A percentile compares a stretch with the other conserved stretches of the same genome.
phyloP scores from a whole-genome alignment of 2,113 vertebrate genomes.

The Pipra filicauda region DNA sequence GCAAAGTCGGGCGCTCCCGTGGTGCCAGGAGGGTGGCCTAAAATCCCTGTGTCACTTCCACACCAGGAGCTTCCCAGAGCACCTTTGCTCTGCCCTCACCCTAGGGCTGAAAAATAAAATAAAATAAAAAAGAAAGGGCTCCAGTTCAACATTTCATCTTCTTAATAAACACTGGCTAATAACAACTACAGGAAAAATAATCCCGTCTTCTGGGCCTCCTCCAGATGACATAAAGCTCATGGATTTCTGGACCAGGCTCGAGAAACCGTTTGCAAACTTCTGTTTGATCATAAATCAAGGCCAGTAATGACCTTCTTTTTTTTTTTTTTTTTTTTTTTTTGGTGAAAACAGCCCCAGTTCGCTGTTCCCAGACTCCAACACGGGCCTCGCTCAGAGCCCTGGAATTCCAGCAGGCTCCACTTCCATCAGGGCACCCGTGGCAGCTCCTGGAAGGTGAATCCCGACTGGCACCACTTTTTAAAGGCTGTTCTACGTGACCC shows the following conservation, averaged over 20 bases:
- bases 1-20: not conserved
- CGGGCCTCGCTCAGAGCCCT: not conserved
- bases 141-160: not conserved
- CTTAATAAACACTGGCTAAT: not conserved
- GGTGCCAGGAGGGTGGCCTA: constrained; percentile 3
- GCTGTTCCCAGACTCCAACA: not conserved
- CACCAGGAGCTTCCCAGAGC: not conserved
- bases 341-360: not conserved
- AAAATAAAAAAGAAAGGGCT: not conserved
- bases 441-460: not conserved
- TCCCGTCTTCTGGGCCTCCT: not conserved
- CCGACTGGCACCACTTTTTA: not conserved
- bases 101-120: not conserved
- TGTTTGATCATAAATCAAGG: constrained; percentile 33
- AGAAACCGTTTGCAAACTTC: not conserved
- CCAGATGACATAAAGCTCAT: not conserved
- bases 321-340: not conserved
- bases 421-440: not conserved
- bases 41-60: not conserved
- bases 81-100: not conserved
- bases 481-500: not conserved
- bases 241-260: not conserved
- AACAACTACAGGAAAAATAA: not conserved
- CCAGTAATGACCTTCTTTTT: not conserved
- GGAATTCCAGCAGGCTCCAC: not conserved